Evolutionary conservation across 23 tunicate genomes (phyloP).

Genomic region (Diplosoma virens): DNA sequence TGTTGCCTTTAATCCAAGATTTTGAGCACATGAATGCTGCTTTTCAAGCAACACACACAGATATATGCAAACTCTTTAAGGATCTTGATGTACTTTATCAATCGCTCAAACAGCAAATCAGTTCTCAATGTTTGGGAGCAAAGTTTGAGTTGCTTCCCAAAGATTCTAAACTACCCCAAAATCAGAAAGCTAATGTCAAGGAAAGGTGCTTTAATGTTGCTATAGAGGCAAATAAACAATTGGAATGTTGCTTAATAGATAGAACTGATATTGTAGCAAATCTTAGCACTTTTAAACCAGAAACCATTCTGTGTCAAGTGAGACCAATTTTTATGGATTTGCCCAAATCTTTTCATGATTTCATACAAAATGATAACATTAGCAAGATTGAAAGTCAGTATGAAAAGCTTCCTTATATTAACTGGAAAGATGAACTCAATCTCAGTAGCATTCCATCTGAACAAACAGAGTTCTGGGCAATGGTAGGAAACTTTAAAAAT

Average conservation of each 20-base stretch:
- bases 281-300: not conserved
- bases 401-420: slow-evolving; percentile 2
- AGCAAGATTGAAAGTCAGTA: slow-evolving; percentile 1
- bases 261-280: not conserved
- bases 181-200: not conserved
- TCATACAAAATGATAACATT: not conserved
- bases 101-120: not conserved
- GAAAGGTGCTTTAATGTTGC: not conserved
- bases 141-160: not conserved
- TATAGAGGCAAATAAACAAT: not conserved
- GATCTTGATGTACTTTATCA: not conserved
- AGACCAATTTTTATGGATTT: not conserved
- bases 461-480: not conserved
- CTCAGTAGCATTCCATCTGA: not conserved
- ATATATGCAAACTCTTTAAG: not conserved
- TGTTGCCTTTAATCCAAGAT: not conserved
- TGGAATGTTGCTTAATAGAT: not conserved
- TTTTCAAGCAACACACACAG: not conserved
- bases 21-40: not conserved
- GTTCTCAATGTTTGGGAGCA: not conserved
- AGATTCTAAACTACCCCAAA: not conserved
- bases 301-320: not conserved
- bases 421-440: slow-evolving; percentile 4
- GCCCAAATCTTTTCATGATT: not conserved
- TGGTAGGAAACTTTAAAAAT: slow-evolving; percentile 1